Base-by-base conservation (phyloP, 2,113 vertebrate species). In the Corynorhinus townsendii region DNA sequence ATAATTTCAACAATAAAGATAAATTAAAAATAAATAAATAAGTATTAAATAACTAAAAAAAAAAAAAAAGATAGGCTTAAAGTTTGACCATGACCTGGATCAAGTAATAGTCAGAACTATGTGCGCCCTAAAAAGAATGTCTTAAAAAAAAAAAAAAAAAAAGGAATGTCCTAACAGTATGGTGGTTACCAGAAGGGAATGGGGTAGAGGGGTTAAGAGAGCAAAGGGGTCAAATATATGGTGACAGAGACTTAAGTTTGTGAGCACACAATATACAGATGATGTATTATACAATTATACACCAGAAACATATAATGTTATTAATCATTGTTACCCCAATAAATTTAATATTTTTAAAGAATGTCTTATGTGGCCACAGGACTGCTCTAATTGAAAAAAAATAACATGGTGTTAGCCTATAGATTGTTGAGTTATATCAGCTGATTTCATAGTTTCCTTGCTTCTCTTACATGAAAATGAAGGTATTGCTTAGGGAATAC, bases 91-190 rank as follows among this genome's bases (percentile, higher is more conserved):
- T 62, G 4, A 69, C 71, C 30, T 86, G 75, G n/a, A 56, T 90
- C 52, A 84, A 47, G 14, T 93, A 85, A 47, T 22, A 11, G 17
- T 30, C n/a, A 71, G 49, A 83, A 90, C 28, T 75, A 43, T 5
- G 19, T 9, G 52, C 49, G 17, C 38, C 69, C 66, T 91, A 49
- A 91, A 90, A 93, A 66, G 35, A 84, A 83, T 49, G 45, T 26
- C n/a, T 77, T 52, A 33, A 75, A 54, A 54, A 49, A 91, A 90
- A 91, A 91, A 90, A 91, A 64, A 28, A 84, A 79, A 49, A 91
- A 90, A 93, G 56, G 30, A 84, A 83, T 49, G 45, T 26, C n/a
- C 72, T 52, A 47, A 76, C 26, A 75, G 72, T 33, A 47, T 47
- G 73, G 40, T 75, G 14, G 43, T 47, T 17, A 47, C 43, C 73